phyloP scores from a whole-genome alignment of 92 coral and sea anemone species.

The Parazoanthus darwini region DNA sequence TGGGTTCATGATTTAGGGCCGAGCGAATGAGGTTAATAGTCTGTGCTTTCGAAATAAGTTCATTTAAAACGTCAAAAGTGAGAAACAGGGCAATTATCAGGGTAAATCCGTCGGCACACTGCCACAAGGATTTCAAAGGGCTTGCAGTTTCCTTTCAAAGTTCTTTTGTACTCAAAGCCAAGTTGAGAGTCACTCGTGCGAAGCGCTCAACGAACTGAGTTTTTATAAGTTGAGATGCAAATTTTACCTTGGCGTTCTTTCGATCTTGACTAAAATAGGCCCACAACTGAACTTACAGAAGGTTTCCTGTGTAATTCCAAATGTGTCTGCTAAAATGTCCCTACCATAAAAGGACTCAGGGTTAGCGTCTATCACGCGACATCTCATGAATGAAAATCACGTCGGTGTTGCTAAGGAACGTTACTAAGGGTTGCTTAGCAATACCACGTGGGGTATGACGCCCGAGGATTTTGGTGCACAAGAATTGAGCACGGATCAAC shows the following conservation, averaged over 20 bases:
- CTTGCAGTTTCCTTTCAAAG: neutral
- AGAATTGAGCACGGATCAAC: too few relatives aligned
- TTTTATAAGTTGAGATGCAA: neutral
- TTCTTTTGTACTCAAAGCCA: neutral
- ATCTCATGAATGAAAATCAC: neutral
- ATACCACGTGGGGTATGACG: neutral
- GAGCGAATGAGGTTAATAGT: neutral
- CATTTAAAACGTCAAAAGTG: too few relatives aligned
- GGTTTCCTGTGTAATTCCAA: neutral
- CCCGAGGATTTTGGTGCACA: too few relatives aligned
- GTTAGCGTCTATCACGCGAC: neutral
- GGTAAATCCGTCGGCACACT: neutral
- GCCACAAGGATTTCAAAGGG: neutral
- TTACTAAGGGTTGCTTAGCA: neutral
- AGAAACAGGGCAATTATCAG: neutral
- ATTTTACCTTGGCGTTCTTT: too few relatives aligned
- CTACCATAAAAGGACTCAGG: neutral
- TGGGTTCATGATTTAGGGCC: neutral
- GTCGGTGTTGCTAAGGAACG: too few relatives aligned
- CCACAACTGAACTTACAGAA: neutral
- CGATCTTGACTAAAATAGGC: neutral
- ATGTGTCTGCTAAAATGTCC: neutral
- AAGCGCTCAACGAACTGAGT: neutral
- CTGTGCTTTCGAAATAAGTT: neutral
- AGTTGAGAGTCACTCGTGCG: neutral